Percentiles rank a stretch among this genome's conserved stretches.
phyloP scores from a whole-genome alignment of 2,797 vertebrate species.

The Artibeus lituratus region DNA sequence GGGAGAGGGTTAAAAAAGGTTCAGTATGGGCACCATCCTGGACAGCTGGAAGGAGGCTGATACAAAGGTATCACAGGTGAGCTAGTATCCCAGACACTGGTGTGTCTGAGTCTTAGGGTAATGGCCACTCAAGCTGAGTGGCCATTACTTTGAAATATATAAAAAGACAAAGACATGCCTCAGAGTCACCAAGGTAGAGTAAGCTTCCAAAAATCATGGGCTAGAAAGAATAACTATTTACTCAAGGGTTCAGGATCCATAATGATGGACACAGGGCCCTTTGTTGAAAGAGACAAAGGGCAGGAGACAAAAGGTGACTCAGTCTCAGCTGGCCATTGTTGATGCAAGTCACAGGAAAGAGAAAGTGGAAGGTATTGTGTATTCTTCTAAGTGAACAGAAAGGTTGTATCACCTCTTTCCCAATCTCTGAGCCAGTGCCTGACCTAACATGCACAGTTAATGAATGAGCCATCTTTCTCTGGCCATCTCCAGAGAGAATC shows the following conservation, averaged over 20 bases:
- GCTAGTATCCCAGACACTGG: background rate
- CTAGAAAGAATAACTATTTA: background rate
- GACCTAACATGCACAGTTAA: background rate
- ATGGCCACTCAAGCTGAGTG: background rate
- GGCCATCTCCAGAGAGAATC: background rate
- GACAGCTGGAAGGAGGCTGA: background rate
- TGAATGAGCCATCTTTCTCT: background rate
- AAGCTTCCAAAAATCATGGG: background rate
- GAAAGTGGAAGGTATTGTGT: background rate
- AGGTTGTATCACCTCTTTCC: background rate
- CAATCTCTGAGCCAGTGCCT: background rate
- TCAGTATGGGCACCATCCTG: background rate
- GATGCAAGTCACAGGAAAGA: background rate
- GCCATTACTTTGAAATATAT: background rate
- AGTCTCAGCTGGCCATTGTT: background rate
- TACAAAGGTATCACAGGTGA: background rate
- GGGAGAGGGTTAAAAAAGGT: background rate
- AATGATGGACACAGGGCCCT: background rate
- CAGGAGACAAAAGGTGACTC: conserved; percentile 29
- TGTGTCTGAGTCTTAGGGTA: background rate
- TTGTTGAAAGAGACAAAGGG: conserved; percentile 44
- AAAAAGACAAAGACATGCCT: background rate
- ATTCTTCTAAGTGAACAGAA: background rate
- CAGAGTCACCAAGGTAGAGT: background rate
- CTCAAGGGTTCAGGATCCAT: background rate